Base-by-base conservation (phyloP, 2,113 vertebrate genomes). In the Xerus inauris region DNA sequence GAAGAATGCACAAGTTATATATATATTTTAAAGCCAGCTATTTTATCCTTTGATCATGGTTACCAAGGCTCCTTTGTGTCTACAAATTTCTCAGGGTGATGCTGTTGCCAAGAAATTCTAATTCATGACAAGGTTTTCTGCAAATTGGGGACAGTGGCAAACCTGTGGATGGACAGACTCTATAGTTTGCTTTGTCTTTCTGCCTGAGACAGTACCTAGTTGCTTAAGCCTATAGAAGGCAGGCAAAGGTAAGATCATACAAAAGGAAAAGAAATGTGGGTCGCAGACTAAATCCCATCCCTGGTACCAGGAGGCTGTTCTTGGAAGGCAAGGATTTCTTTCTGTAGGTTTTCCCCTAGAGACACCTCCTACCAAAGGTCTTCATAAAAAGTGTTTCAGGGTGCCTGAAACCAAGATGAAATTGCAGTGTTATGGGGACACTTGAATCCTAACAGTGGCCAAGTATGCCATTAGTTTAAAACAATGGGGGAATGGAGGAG, bases 391-490 rank as follows among this genome's bases (percentile, higher is more conserved):
- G 96, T 98, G 96, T 98, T 98, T 97, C 96, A 97, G 95, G 97
- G 95, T 97, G 98, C 98, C 97, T 98, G 96, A 97, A 98, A 98
- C 98, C 89, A 97, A 98, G 98, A 98, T 97, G 98, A 98, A 98
- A 98, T 57, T 98, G 98, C 98, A 98, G 97, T 97, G 97, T 98
- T 98, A 98, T 72, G 97, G 98, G 98, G 98, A 98, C 89, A 96
- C 97, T 98, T 98, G 96, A 97, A 97, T 98, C 98, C 97, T 98
- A 96, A 95, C 95, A 97, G 98, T 96, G 96, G 98, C 98, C 98
- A 99, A 98, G 97, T 98, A 98, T 97, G 98, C 98, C 98, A 99
- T 99, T 99, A 98, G 98, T 98, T 97, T 97, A 98, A 96, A 98
- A 98, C 98, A 98, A 99, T 97, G 97, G 96, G 97, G 97, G 86